phyloP scores from a whole-genome alignment of 1,140 invertebrate genomes.

The Parapsyche elsis region DNA sequence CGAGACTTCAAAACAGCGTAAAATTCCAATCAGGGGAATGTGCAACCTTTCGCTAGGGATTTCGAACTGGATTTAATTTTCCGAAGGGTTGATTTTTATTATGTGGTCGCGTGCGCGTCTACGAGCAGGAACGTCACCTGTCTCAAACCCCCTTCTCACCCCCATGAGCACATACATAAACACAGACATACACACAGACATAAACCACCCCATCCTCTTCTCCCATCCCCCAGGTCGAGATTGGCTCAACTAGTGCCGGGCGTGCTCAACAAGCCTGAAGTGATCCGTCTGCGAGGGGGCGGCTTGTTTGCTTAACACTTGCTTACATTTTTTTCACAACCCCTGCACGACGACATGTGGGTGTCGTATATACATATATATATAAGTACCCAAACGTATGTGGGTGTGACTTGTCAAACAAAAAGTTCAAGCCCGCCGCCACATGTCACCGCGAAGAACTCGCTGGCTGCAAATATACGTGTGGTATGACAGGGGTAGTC shows the following conservation, averaged over 20 bases:
- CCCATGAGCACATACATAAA: not conserved
- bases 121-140: not conserved
- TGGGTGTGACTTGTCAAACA: slow-evolving; percentile 5
- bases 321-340: slow-evolving; percentile 10
- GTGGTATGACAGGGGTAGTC: too few species aligned
- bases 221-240: not conserved
- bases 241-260: slow-evolving; percentile 29
- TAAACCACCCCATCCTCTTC: not conserved
- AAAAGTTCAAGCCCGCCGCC: slow-evolving; percentile 14
- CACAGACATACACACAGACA: not conserved
- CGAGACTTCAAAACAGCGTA: too few species aligned
- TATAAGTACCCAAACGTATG: not conserved
- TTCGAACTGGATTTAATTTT: not conserved
- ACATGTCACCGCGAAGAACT: slow-evolving; percentile 5
- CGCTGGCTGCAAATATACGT: slow-evolving; percentile 1
- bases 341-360: not conserved
- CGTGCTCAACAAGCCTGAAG: slow-evolving; percentile 30
- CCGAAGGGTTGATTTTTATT: slow-evolving; percentile 2
- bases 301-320: slow-evolving; percentile 32
- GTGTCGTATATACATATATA: not conserved
- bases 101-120: not conserved
- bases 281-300: slow-evolving; percentile 21
- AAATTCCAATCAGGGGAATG: too few species aligned
- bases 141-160: not conserved
- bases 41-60: too few species aligned